These are phyloP conservation scores for Campylorhamphus procurvoides DNA, from an alignment of 2,113 vertebrate species.

Conservation along the genomic window DNA sequence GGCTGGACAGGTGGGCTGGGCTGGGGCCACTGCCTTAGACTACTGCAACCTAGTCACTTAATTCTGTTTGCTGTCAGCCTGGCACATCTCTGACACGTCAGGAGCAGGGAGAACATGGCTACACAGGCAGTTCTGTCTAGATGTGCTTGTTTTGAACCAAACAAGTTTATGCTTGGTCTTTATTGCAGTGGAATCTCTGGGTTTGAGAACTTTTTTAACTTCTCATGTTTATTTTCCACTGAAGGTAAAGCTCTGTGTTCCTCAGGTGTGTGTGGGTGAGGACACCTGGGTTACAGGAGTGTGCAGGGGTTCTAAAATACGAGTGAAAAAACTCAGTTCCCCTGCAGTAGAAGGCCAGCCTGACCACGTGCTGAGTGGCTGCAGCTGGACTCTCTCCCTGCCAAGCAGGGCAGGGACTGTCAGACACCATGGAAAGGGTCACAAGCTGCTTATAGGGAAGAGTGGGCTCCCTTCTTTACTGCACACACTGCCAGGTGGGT, in stretches of 20 bases:
- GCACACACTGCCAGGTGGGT: accelerated
- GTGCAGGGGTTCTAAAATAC: background rate
- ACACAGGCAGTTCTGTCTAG: background rate
- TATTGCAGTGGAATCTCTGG: background rate
- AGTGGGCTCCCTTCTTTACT: background rate
- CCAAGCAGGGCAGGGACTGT: background rate
- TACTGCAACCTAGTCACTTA: background rate
- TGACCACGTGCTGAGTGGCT: background rate
- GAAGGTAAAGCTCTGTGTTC: background rate
- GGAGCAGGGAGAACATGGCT: background rate
- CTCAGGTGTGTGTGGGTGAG: background rate
- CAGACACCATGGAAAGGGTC: background rate
- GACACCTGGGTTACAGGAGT: background rate
- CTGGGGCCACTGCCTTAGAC: background rate
- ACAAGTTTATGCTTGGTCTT: background rate
- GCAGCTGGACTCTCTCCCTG: background rate
- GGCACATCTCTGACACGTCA: background rate
- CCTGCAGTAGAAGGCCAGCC: background rate
- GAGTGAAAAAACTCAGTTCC: background rate
- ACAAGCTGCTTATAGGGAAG: background rate
- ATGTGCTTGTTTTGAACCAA: background rate
- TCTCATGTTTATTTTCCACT: background rate
- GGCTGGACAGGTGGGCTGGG: background rate
- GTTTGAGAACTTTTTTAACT: background rate
- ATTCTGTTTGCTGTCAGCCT: background rate